Conservation (phyloP, 1,140 invertebrate genomes). For the Eumeta japonica region DNA sequence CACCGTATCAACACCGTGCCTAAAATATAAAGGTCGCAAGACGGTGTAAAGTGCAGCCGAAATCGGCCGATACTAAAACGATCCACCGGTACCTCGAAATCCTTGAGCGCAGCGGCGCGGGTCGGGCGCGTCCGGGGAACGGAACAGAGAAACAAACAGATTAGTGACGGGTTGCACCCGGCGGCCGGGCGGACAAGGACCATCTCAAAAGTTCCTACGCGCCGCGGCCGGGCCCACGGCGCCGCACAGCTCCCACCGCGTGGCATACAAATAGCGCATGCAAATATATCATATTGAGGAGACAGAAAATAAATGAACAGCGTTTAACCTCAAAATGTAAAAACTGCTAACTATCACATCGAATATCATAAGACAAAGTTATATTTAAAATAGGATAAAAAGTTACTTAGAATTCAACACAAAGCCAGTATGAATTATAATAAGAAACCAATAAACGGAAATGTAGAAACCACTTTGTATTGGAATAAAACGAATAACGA, state of each 20-base stretch:
- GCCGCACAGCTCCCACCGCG: slow-evolving; percentile 8
- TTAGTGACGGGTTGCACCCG: slow-evolving; percentile 52
- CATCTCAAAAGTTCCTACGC: slow-evolving; percentile 95
- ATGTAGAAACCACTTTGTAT: too few relatives aligned
- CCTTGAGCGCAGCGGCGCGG: slow-evolving; percentile 61
- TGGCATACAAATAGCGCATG: slow-evolving; percentile 47
- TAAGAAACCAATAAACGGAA: too few relatives aligned
- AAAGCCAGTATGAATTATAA: too few relatives aligned
- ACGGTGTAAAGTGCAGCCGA: slow-evolving; percentile 53
- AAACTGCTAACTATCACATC: slow-evolving; percentile 54
- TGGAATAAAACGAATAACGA: too few relatives aligned
- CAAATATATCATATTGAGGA: slow-evolving; percentile 35
- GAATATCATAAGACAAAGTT: slow-evolving; percentile 46
- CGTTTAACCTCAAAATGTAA: slow-evolving; percentile 41
- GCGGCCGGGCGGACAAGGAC: slow-evolving; percentile 72
- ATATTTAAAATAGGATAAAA: too few relatives aligned
- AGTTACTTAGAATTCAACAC: too few relatives aligned
- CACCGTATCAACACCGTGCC: slow-evolving; percentile 38
- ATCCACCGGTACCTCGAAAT: slow-evolving; percentile 71
- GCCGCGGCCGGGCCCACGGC: slow-evolving; percentile 22
- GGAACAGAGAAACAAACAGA: slow-evolving; percentile 54
- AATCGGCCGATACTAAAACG: slow-evolving; percentile 56
- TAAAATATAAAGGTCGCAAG: slow-evolving; percentile 40
- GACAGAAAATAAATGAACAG: slow-evolving; percentile 40
- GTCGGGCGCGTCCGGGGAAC: slow-evolving; percentile 48